Conservation (phyloP, 2,113 vertebrate genomes). For the Gracilinanus agilis region DNA sequence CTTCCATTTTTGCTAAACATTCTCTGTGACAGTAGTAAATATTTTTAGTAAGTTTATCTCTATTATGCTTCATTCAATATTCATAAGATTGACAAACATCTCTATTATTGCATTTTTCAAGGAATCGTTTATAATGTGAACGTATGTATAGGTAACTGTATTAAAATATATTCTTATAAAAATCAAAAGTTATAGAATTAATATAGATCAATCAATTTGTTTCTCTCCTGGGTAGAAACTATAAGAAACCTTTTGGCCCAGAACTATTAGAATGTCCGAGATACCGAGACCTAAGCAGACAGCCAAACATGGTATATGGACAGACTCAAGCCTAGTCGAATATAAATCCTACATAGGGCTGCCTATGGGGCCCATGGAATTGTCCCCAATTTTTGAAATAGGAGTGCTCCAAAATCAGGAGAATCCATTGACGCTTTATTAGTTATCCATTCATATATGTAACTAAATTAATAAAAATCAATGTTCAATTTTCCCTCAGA, state of each 20-base stretch:
- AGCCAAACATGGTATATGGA: background rate
- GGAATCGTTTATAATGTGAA: background rate
- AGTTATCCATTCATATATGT: background rate
- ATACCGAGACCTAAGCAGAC: background rate
- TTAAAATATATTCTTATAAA: background rate
- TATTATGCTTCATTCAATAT: background rate
- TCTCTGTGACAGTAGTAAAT: background rate
- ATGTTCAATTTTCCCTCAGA: background rate
- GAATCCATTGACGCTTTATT: background rate
- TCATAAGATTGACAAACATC: background rate
- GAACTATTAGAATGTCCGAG: background rate
- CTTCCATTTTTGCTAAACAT: background rate
- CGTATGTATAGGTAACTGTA: background rate
- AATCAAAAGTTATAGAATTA: background rate
- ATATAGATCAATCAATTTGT: background rate
- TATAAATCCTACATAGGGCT: background rate
- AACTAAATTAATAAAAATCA: background rate
- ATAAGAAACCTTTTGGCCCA: background rate
- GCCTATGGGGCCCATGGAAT: background rate
- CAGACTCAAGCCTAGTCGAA: background rate
- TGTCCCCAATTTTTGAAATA: background rate
- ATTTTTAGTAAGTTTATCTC: background rate
- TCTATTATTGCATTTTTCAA: background rate
- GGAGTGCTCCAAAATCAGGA: background rate
- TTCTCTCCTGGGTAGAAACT: background rate